Percentiles rank a stretch among this genome's conserved stretches.
Conservation (phyloP, 2,888 invertebrate species). For the Galeruca laticollis region DNA sequence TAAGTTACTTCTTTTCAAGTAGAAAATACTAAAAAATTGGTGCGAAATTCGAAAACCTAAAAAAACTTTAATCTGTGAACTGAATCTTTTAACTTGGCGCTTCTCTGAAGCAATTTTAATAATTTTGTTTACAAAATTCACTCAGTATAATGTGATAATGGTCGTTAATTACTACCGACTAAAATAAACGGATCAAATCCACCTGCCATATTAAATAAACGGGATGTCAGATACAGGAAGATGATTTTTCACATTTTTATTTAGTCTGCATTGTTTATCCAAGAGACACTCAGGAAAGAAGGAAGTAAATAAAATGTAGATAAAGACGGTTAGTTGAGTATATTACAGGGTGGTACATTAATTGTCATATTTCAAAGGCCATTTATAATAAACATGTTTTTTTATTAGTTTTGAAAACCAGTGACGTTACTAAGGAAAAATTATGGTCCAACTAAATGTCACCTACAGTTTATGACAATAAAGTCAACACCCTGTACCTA, state of each 20-base stretch:
- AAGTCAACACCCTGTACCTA: too few species aligned
- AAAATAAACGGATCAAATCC: background rate
- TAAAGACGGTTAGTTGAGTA: background rate
- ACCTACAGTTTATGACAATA: too few species aligned
- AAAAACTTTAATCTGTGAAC: too few species aligned
- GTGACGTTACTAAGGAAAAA: too few species aligned
- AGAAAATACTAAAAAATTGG: too few species aligned
- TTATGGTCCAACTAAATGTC: too few species aligned
- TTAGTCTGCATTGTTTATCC: constrained; percentile 25
- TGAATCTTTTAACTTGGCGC: background rate
- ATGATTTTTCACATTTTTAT: constrained; percentile 21
- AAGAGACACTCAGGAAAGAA: constrained; percentile 17
- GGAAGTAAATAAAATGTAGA: constrained; percentile 27
- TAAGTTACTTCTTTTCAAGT: too few species aligned
- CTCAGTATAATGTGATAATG: background rate
- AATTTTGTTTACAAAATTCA: background rate
- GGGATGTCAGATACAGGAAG: constrained; percentile 9
- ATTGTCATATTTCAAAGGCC: too few species aligned
- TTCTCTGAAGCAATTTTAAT: background rate
- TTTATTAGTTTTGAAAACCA: too few species aligned
- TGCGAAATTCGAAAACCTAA: too few species aligned
- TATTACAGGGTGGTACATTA: background rate
- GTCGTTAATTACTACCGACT: background rate
- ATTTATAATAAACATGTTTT: too few species aligned
- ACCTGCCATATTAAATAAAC: constrained; percentile 8